phyloP scores from a whole-genome alignment of 2,888 invertebrate species.

The Vesta saturnalis region DNA sequence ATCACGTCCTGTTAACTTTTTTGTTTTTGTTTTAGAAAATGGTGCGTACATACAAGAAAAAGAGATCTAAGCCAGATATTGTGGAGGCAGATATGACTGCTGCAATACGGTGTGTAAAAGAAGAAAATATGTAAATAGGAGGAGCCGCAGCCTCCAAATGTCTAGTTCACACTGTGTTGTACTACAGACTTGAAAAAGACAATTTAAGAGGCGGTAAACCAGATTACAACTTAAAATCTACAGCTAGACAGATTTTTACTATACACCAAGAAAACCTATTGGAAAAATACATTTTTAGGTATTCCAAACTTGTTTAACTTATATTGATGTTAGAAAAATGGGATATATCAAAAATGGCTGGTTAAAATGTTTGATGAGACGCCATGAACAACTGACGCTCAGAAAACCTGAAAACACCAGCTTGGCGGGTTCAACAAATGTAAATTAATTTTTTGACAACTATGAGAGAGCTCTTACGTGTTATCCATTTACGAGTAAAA shows the following conservation, averaged over 20 bases:
- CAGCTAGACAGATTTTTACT: not conserved
- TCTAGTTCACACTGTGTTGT: not conserved
- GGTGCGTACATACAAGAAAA: too few species aligned
- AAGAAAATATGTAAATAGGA: not conserved
- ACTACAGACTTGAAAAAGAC: not conserved
- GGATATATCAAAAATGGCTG: slow-evolving; percentile 20
- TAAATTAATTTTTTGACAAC: too few species aligned
- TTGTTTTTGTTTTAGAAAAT: too few species aligned
- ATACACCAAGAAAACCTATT: not conserved
- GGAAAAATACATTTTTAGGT: not conserved
- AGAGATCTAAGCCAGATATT: too few species aligned
- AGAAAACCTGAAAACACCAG: too few species aligned
- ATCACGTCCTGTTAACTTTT: too few species aligned
- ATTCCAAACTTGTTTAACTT: not conserved
- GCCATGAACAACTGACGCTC: too few species aligned
- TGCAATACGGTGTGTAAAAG: not conserved
- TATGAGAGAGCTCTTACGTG: too few species aligned
- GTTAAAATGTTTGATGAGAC: slow-evolving; percentile 25
- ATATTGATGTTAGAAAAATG: not conserved
- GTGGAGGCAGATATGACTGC: too few species aligned
- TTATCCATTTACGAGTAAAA: not conserved
- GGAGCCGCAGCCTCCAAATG: not conserved
- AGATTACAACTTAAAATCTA: not conserved
- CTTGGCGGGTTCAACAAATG: too few species aligned
- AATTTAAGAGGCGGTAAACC: not conserved